Evolutionary conservation across 2,888 invertebrate species (phyloP), one percentile per base, ranked within the genome.

Genomic region (Ecliptopera silaceata): DNA sequence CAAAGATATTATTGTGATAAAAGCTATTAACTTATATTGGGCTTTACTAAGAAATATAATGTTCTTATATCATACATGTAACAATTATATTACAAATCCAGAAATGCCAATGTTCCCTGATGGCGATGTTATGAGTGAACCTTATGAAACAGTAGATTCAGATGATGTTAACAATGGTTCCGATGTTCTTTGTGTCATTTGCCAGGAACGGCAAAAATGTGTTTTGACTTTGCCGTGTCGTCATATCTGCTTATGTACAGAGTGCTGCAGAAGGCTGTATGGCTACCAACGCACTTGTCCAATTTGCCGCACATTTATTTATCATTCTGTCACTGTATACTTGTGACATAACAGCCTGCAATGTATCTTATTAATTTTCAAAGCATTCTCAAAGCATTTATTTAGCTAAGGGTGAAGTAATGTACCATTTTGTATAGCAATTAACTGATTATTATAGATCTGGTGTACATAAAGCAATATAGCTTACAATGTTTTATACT

Each of bases 121-220:
- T 70, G 79, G 81, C 3, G 79, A 82, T 59, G 78, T 80, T 44
- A 53, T 82, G 34, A 58, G 60, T 44, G 79, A 80, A 32, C 59
- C 69, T 43, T 60, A 67, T 56, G 79, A 75, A 59, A 77, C 72
- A 60, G 81, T 80, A 36, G 77, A 75, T 66, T 73, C 62, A 12
- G 58, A 63, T 22, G 63, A 63, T 41, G 39, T 47, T 3, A 61
- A 58, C 5, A 77, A 75, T 70, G 71, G 73, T 58, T 75, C 80
- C 10, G 92, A 92, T 69, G 76, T 83, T 36, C 72, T 86, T 11
- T 93, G 93, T 80, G 86, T 93, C 12, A 89, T 93, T 61, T 93
- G 93, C 62, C 91, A 92, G 66, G 93, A 93, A 65, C 74, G 88
- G 3, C 85, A 86, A 58, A 93, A 92, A 74, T 92, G 92, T 84